phyloP scores from a whole-genome alignment of 1,140 invertebrate genomes.

The Pollicipes pollicipes region DNA sequence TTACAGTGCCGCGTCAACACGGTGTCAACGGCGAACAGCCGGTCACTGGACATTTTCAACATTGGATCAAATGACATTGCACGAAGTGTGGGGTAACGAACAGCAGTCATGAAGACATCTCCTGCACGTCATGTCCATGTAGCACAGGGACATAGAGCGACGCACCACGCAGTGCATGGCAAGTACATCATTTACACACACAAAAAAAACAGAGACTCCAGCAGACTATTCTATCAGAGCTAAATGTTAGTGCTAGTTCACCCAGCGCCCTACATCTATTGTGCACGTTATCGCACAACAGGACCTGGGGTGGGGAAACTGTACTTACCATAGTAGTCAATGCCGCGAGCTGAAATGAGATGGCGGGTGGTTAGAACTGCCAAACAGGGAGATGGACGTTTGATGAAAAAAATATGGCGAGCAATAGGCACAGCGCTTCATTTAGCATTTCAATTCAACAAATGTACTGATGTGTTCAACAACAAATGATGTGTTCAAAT shows the following conservation, averaged over 20 bases:
- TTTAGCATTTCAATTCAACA: background rate
- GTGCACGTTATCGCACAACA: too few species aligned
- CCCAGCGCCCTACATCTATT: too few species aligned
- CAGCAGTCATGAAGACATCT: background rate
- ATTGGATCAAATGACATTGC: background rate
- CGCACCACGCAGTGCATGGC: too few species aligned
- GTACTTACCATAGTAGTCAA: background rate
- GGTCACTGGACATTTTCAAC: background rate
- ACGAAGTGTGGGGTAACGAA: background rate
- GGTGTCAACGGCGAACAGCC: too few species aligned
- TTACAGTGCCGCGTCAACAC: constrained; percentile 26
- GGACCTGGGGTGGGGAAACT: too few species aligned
- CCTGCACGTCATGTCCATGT: too few species aligned
- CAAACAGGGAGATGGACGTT: too few species aligned
- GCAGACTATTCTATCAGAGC: background rate
- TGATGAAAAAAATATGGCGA: too few species aligned
- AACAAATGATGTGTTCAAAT: background rate
- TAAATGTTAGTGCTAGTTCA: too few species aligned
- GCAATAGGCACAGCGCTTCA: background rate
- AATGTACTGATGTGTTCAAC: background rate
- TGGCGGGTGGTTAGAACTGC: background rate
- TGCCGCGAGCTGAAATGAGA: background rate
- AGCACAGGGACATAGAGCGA: too few species aligned
- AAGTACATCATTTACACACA: too few species aligned
- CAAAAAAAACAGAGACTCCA: too few species aligned